phyloP scores from a whole-genome alignment of 1,140 invertebrate species.

The Phymastichus coffea region DNA sequence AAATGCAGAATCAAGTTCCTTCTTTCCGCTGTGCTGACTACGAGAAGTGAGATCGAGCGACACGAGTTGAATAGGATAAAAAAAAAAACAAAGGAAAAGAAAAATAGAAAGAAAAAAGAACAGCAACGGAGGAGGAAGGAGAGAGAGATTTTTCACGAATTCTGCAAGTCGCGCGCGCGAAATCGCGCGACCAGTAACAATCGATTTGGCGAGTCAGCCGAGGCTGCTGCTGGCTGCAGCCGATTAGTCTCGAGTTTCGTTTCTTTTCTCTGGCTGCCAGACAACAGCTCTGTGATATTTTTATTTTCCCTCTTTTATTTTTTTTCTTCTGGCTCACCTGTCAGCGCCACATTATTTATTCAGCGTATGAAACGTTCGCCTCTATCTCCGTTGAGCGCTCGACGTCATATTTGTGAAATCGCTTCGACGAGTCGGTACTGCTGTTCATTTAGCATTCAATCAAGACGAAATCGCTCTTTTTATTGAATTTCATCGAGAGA shows the following conservation, averaged over 20 bases:
- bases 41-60: neutral
- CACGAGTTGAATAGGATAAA: neutral
- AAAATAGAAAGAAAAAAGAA: neutral
- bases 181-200: neutral
- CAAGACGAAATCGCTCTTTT: constrained; percentile 3
- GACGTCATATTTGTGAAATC: constrained; percentile 19
- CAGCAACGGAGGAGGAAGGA: neutral
- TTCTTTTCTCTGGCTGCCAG: no score
- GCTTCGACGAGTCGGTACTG: no score
- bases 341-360: neutral
- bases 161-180: neutral
- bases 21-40: no score
- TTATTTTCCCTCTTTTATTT: neutral
- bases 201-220: constrained; percentile 12
- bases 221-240: neutral
- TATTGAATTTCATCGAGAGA: neutral
- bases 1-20: no score
- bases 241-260: constrained; percentile 5
- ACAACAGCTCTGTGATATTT: neutral
- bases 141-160: neutral
- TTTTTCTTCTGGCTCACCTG: neutral
- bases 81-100: neutral
- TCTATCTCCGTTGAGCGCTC: constrained; percentile 9
- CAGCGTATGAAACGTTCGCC: neutral
- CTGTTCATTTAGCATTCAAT: neutral